Evolutionary conservation across 2,113 vertebrate species (phyloP).

Genomic region (Myrmecophaga tridactyla): DNA sequence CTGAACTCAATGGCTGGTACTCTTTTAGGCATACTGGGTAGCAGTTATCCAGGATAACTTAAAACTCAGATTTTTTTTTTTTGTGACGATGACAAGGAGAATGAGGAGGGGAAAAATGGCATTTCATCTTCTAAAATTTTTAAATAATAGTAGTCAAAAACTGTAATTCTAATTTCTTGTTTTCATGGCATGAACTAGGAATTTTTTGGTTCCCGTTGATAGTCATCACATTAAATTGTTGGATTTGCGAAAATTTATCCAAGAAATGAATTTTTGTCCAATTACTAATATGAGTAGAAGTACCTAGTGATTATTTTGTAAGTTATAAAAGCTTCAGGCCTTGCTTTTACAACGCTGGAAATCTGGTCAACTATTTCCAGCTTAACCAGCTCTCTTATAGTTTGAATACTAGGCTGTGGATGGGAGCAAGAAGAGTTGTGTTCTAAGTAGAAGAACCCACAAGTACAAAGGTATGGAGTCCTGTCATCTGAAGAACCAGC

Average conservation of each 20-base stretch:
- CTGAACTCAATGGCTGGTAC: neutral
- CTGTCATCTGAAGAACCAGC: neutral
- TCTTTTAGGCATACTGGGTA: neutral
- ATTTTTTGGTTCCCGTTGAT: neutral
- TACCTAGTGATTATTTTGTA: neutral
- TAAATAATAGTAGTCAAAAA: neutral
- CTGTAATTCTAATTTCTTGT: slow-evolving; percentile 9
- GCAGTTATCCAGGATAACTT: neutral
- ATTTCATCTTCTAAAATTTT: slow-evolving; percentile 1
- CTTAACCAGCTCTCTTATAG: neutral
- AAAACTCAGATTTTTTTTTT: neutral
- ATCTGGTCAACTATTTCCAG: neutral
- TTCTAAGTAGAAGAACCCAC: neutral
- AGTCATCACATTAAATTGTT: neutral
- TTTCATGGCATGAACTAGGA: neutral
- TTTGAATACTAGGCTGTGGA: neutral
- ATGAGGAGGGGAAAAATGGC: neutral
- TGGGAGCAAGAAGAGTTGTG: neutral
- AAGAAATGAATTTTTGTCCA: slow-evolving; percentile 1
- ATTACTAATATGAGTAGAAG: neutral
- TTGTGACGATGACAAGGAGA: neutral
- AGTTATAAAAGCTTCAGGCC: neutral
- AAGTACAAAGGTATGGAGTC: neutral
- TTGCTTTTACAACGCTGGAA: neutral
- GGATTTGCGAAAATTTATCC: neutral